Base-by-base conservation (phyloP, 2,797 vertebrate genomes). In the Natrix natrix region DNA sequence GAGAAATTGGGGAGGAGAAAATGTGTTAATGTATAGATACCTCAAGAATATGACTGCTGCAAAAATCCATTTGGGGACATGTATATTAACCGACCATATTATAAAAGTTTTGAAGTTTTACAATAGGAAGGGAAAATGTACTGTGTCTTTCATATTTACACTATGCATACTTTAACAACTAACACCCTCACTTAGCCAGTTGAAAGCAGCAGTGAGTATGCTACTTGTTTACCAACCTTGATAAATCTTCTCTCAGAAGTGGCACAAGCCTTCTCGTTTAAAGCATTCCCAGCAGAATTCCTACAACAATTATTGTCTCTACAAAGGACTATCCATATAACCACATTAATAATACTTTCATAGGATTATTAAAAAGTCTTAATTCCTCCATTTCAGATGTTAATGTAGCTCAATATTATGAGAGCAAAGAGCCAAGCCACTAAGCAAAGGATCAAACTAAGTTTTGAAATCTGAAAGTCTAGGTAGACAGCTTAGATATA, bases 211-310 rank as follows among this genome's bases (percentile, higher is more conserved):
- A 43, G 20, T 91, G 92, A 92, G 86, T 54, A 54, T n/a, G 91
- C 37, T 56, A 43, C 88, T 96, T 91, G 57, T 95, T 95, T 95
- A 56, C 7, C 0, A 91, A n/a, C 8, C 94, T 91, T 94, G 83
- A 94, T 95, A 94, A 93, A 48, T 74, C 37, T 69, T 94, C 92
- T 95, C 74, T 93, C 94, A 91, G 78, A 93, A 92, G 92, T 93
- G 94, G 91, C 74, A 95, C 2, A 59, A 3, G 24, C 24, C 94
- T 93, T 43, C 0, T 0, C n/a, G 37, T 37, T 74, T 74, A 74
- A 74, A 74, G n/a, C 32, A 74, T 74, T 74, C 32, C 16, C 66
- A 74, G 66, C 14, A 37, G 66, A 37, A 37, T 74, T 74, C 66
- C 32, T 74, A 37, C 66, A 74, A 43, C 93, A 95, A 93, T 92